Base-by-base conservation (phyloP, 2,888 invertebrate species). In the Ophion ellenae region DNA sequence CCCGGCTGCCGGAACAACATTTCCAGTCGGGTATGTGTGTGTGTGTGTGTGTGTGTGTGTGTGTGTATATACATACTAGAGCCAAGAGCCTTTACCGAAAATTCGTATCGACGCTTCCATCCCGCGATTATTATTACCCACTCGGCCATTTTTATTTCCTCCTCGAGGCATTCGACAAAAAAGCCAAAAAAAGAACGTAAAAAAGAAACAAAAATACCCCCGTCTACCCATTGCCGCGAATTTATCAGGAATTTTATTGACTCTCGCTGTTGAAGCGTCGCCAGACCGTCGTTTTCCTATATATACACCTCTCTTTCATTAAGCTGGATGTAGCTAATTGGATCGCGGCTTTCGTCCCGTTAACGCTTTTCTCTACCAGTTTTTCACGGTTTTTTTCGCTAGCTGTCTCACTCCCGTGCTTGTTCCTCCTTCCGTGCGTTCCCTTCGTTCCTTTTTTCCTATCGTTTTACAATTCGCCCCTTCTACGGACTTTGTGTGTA, bases 211-310 rank as follows among this genome's bases (percentile, higher is more conserved):
- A 67, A 77, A 74, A 74, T 59, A 14, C 36, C 40, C 70, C 74
- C 61, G 20, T 59, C 36, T n/a, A 74, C 67, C 53, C 9, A 36
- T 64, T 32, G 40, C 87, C 57, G 79, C 88, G 87, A 89, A 90
- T 89, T 89, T 90, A 90, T 90, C 91, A 90, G 90, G 89, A 47
- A 90, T 90, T 90, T 91, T 91, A 90, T 91, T 91, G 90, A 89
- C 89, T 87, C 87, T 88, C 71, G 17, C 17, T 77, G 76, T 20
- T 74, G 63, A 61, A 67, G 73, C 83, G 71, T 84, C 80, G 70
- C 57, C 70, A 24, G 64, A 76, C 82, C 70, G 14, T n/a, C 59
- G 10, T 40, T 6, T 47, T 71, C 32, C 47, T 79, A 71, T 69
- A 78, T 70, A 71, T 47, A 71, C 24, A 45, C 86, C 88, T 88